phyloP scores from a whole-genome alignment of 2,888 invertebrate species.

The Cartodere bifasciata region DNA sequence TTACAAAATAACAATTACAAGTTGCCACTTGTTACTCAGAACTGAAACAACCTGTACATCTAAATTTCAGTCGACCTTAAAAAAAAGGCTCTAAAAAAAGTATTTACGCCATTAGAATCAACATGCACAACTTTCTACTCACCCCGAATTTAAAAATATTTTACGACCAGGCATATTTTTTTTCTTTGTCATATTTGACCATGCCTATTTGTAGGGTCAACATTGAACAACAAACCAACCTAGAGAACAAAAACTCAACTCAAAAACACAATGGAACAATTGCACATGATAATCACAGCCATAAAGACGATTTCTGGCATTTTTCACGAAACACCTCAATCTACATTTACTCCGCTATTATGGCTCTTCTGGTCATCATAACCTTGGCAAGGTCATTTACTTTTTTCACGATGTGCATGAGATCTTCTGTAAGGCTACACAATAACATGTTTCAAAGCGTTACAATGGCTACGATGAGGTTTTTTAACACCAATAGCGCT shows the following conservation, averaged over 20 bases:
- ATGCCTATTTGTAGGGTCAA: too few species aligned
- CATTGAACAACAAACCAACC: slow-evolving; percentile 17
- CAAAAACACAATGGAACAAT: slow-evolving; percentile 3
- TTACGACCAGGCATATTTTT: too few species aligned
- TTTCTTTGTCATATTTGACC: too few species aligned
- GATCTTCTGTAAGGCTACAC: slow-evolving; percentile 43
- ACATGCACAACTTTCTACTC: too few species aligned
- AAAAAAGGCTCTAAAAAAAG: too few species aligned
- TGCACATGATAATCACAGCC: slow-evolving; percentile 4
- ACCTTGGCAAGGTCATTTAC: slow-evolving; percentile 36
- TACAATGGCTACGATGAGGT: slow-evolving; percentile 47
- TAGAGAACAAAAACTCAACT: background rate
- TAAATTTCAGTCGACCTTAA: too few species aligned
- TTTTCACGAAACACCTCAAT: slow-evolving; percentile 29
- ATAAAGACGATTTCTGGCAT: slow-evolving; percentile 24
- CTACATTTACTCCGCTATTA: slow-evolving; percentile 33
- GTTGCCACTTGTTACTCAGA: background rate
- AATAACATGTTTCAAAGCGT: slow-evolving; percentile 39
- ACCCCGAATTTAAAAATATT: too few species aligned
- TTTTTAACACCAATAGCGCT: slow-evolving; percentile 55
- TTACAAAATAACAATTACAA: background rate
- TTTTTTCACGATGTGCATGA: slow-evolving; percentile 43
- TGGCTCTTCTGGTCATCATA: slow-evolving; percentile 31
- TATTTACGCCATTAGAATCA: too few species aligned
- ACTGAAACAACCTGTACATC: slow-evolving; percentile 1